phyloP scores from a whole-genome alignment of 2,113 vertebrate genomes.

The Microcebus griseorufus region DNA sequence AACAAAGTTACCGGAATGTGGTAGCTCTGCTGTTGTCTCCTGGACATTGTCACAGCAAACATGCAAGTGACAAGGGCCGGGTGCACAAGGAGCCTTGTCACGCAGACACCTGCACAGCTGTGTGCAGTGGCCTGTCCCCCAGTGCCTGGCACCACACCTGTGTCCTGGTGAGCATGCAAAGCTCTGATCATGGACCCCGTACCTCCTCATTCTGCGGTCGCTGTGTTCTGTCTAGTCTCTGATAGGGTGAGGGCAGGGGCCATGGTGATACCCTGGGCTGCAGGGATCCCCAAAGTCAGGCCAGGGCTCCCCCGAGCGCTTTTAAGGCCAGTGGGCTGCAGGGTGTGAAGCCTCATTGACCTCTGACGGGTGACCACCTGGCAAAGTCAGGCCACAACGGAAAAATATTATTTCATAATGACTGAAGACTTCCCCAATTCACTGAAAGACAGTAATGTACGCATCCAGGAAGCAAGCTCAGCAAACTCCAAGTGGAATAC shows the following conservation, averaged over 20 bases:
- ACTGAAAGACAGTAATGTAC: not conserved
- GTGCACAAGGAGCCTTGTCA: accelerated
- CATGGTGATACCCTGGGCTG: too few relatives aligned
- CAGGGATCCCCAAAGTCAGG: too few relatives aligned
- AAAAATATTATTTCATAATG: not conserved
- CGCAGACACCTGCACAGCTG: too few relatives aligned
- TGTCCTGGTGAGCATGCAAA: accelerated
- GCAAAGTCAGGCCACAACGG: not conserved
- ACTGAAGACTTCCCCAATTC: not conserved
- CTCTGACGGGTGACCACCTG: not conserved
- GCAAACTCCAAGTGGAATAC: not conserved
- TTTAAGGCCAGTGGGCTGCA: not conserved
- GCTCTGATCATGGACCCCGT: not conserved
- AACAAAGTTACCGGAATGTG: not conserved
- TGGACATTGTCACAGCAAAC: not conserved
- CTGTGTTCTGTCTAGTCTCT: not conserved
- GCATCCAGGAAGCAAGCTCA: not conserved
- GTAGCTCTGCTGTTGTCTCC: not conserved
- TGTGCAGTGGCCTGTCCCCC: accelerated
- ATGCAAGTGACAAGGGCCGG: not conserved
- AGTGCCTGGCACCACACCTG: not conserved
- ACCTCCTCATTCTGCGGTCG: accelerated
- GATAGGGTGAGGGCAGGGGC: not conserved
- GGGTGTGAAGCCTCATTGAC: not conserved
- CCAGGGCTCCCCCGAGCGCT: not conserved